These are phyloP conservation scores for Pangasius macronema DNA, from an alignment of 2,797 vertebrate species.

Conservation along the genomic window DNA sequence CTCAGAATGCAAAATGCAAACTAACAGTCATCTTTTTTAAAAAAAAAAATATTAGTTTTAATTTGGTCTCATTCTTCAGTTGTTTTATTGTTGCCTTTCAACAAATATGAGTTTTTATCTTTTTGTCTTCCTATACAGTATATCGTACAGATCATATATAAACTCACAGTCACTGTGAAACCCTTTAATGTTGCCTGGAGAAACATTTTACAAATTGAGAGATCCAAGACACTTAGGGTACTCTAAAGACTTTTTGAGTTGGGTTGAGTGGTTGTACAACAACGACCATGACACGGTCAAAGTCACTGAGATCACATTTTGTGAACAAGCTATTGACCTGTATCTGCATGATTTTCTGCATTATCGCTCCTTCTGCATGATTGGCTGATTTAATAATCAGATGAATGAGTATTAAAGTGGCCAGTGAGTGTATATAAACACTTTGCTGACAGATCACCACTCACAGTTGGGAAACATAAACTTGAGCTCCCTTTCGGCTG, in stretches of 20 bases:
- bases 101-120: background rate
- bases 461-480: constrained; percentile 94
- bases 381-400: background rate
- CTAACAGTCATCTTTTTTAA: background rate
- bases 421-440: background rate
- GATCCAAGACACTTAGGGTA: too few species aligned
- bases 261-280: too few species aligned
- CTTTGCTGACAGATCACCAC: constrained; percentile 36
- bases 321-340: background rate
- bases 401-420: background rate
- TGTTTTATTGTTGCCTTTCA: background rate
- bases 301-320: background rate
- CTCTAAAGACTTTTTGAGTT: too few species aligned
- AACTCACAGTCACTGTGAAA: background rate
- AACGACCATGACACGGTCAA: background rate
- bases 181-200: background rate
- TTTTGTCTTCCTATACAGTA: background rate
- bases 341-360: background rate
- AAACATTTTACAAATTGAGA: too few species aligned
- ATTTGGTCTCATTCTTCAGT: background rate
- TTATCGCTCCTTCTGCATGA: background rate
- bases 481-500: constrained; percentile 87
- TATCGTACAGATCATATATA: background rate
- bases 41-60: background rate
- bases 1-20: background rate